Conservation (phyloP, 2,888 invertebrate genomes). For the Pachydiplax longipennis region DNA sequence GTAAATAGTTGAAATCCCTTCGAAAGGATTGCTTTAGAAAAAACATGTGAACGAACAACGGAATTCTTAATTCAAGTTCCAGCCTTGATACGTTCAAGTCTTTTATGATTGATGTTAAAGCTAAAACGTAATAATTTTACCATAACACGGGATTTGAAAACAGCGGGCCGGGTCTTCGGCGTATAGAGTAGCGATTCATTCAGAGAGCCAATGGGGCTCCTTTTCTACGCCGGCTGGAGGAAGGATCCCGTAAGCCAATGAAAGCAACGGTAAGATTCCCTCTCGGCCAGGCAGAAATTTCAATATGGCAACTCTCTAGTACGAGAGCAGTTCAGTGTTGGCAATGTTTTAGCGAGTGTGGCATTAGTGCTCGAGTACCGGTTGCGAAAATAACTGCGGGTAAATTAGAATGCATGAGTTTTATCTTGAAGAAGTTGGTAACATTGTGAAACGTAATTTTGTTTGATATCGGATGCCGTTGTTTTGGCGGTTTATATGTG, state of each 20-base stretch:
- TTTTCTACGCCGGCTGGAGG: background rate
- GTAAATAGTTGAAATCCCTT: no score
- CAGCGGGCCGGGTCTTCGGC: background rate
- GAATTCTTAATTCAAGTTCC: no score
- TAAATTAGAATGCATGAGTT: constrained; percentile 44
- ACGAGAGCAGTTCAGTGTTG: constrained; percentile 39
- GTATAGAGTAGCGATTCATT: background rate
- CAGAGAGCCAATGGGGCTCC: background rate
- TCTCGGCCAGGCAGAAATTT: constrained; percentile 23
- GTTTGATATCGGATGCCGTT: constrained; percentile 41
- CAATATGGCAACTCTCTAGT: constrained; percentile 44
- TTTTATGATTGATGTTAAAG: no score
- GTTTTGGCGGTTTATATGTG: constrained; percentile 44
- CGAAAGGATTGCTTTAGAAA: no score
- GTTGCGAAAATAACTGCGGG: constrained; percentile 24
- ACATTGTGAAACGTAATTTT: constrained; percentile 32
- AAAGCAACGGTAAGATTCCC: background rate
- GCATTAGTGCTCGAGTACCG: constrained; percentile 32
- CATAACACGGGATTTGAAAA: background rate
- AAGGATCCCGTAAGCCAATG: constrained; percentile 7
- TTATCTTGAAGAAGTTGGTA: constrained; percentile 40
- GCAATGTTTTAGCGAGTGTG: constrained; percentile 45
- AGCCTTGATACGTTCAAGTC: no score
- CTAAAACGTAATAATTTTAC: no score
- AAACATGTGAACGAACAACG: no score